Conservation (phyloP, 2,113 vertebrate genomes). For the Protomyctophum bolini region DNA sequence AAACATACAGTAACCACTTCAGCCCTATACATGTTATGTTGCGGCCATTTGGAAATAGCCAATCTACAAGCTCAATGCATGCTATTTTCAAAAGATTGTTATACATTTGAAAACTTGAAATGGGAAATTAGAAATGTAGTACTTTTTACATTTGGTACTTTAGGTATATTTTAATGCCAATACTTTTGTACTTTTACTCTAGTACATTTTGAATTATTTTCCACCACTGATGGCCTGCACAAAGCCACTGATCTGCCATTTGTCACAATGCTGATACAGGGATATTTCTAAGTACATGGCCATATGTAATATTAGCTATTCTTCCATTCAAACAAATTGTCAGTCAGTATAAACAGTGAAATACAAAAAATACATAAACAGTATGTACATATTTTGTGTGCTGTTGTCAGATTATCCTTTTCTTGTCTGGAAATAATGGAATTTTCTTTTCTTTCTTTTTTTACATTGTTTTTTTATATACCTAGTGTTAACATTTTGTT, state of each 20-base stretch:
- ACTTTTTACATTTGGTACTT: no score
- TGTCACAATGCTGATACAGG: conserved; percentile 53
- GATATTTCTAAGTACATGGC: conserved; percentile 36
- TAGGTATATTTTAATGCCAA: no score
- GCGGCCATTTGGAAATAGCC: no score
- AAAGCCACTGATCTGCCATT: conserved; percentile 38
- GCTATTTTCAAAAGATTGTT: no score
- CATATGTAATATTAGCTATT: conserved; percentile 7
- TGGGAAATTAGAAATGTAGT: no score
- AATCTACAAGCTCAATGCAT: no score
- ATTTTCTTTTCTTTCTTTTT: conserved; percentile 34
- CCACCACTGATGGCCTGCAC: conserved; percentile 2
- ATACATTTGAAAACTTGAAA: no score
- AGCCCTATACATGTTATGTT: no score
- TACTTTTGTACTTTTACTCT: no score
- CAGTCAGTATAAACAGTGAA: conserved; percentile 24
- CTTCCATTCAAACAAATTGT: conserved; percentile 32
- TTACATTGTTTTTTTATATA: conserved; percentile 64
- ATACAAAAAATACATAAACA: conserved; percentile 23
- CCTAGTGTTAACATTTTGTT: conserved; percentile 46
- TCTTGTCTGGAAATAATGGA: conserved; percentile 36
- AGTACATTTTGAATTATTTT: no score
- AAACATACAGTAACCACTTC: no score
- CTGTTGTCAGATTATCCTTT: conserved; percentile 27
- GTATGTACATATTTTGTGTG: conserved; percentile 20